Base-by-base conservation (phyloP, 2,888 invertebrate genomes). In the Eupithecia centaureata region DNA sequence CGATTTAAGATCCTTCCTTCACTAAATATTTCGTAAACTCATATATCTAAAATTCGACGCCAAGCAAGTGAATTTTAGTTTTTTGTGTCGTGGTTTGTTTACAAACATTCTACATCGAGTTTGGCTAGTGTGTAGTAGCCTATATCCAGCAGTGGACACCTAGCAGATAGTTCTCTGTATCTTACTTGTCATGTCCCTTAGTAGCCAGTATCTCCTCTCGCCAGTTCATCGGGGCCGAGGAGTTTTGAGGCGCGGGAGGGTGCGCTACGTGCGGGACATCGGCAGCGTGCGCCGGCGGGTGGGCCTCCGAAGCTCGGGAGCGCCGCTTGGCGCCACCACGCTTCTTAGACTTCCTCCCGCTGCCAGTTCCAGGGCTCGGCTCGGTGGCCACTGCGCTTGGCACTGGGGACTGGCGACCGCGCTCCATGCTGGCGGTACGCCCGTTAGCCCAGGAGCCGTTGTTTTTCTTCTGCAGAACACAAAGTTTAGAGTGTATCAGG, bases 171-270 rank as follows among this genome's bases (percentile, higher is more conserved):
- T 18, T 5, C 13, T 57, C 30, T 38, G 25, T 30, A 28, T 58
- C 79, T 81, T 63, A 91, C 90, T 86, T 87, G 62, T 91, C 91
- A 68, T 86, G 82, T 61, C 82, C 79, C 22, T 91, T 92, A 72
- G 92, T 92, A 0, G 92, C 92, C 1, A 92, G 76, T 71, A 93
- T 94, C 77, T 94, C 93, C 52, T 93, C 93, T 18, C 94, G 84
- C 94, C 94, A 94, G 77, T 90, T 94, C 54, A 88, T 82, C 7
- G 87, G 82, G 1, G 87, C 81, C 2, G 85, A 81, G 25, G 80
- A 67, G 52, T 80, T 75, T 18, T 79, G 79, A 2, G 82, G 81
- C 7, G 78, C 76, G 22, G 80, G 62, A 51, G 66, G 77, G 68
- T n/a, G 82, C 75, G 58, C 79, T 77, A n/a, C 77, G 67, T 18